Evolutionary conservation across 2,888 invertebrate genomes (phyloP).

Genomic region (Caenorhabditis doughertyi): DNA sequence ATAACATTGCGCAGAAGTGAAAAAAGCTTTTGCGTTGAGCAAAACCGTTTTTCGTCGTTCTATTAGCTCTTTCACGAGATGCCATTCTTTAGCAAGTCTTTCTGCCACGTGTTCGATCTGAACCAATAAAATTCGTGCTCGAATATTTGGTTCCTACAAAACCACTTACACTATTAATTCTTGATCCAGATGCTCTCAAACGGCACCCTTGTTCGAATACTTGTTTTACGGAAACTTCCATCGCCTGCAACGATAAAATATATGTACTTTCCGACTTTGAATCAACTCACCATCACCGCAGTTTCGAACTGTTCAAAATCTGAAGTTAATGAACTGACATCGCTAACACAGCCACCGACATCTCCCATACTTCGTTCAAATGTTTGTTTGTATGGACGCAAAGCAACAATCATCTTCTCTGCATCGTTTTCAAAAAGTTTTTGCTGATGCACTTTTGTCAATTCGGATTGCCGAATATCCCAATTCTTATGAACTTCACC

Average conservation of each 20-base stretch:
- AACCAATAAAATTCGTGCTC: no score
- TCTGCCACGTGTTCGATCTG: conserved; percentile 61
- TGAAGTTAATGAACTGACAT: conserved; percentile 49
- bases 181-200: conserved; percentile 5
- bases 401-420: conserved; percentile 85
- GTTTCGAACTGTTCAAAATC: conserved; percentile 57
- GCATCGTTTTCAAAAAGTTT: conserved; percentile 97
- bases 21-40: conserved; percentile 43
- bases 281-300: conserved; percentile 28
- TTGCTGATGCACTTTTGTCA: conserved; percentile 97
- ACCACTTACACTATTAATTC: conserved; percentile 34
- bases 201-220: conserved; percentile 46
- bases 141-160: no score
- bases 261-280: not conserved
- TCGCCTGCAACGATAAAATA: conserved; percentile 49
- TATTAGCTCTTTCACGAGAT: conserved; percentile 51
- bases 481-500: conserved; percentile 94
- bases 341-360: conserved; percentile 66
- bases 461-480: conserved; percentile 94
- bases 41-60: conserved; percentile 28
- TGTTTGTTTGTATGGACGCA: conserved; percentile 47
- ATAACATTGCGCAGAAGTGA: conserved; percentile 66
- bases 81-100: conserved; percentile 72
- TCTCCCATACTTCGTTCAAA: conserved; percentile 65
- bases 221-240: conserved; percentile 67